Conservation (phyloP, 1,140 invertebrate genomes). For the Drosophila guanche region DNA sequence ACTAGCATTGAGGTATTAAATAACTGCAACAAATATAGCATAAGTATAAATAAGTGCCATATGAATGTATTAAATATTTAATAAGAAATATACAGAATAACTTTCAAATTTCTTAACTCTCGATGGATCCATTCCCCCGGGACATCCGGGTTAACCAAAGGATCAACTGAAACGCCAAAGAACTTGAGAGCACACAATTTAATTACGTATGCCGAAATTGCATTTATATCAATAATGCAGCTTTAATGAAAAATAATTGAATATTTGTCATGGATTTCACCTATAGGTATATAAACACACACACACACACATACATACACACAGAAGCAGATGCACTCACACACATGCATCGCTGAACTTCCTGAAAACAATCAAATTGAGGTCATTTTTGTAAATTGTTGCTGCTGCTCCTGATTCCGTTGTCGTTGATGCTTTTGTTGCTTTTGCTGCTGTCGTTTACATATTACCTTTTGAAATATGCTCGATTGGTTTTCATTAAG, state of each 20-base stretch:
- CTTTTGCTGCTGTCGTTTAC: conserved; percentile 5
- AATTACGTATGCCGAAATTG: conserved; percentile 60
- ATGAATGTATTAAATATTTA: too few relatives aligned
- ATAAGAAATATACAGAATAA: too few relatives aligned
- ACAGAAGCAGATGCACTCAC: conserved; percentile 14
- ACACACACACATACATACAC: conserved; percentile 25
- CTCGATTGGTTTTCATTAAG: conserved; percentile 42
- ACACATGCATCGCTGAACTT: conserved; percentile 41
- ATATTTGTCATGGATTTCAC: conserved; percentile 57
- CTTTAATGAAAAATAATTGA: conserved; percentile 75
- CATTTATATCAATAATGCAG: conserved; percentile 70
- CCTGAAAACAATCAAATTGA: conserved; percentile 61
- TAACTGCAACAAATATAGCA: background rate
- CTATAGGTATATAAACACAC: conserved; percentile 23
- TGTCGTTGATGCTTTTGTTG: conserved; percentile 18
- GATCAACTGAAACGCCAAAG: background rate
- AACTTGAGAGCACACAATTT: conserved; percentile 61
- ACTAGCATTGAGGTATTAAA: background rate
- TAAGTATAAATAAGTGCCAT: too few relatives aligned
- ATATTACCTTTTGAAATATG: conserved; percentile 34
- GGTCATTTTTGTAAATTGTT: conserved; percentile 56
- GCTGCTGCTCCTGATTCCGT: conserved; percentile 24
- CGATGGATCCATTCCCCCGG: too few relatives aligned
- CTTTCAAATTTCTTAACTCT: too few relatives aligned
- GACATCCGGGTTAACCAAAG: too few relatives aligned